phyloP scores from a whole-genome alignment of 1,140 invertebrate species.

The Atopsyche davidsoni region DNA sequence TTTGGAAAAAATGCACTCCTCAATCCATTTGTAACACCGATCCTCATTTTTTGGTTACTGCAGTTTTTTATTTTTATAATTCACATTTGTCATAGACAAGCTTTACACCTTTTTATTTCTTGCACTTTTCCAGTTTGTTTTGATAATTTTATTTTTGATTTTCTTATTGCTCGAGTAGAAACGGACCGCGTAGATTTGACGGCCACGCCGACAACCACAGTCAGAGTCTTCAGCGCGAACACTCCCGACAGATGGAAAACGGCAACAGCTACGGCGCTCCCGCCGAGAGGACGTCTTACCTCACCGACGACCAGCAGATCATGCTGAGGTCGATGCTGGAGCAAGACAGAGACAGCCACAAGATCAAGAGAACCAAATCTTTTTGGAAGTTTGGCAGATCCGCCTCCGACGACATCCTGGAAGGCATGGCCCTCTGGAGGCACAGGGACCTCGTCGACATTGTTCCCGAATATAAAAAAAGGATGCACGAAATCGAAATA shows the following conservation, averaged over 20 bases:
- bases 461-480: conserved; percentile 47
- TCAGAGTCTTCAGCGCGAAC: conserved; percentile 28
- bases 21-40: too few species aligned
- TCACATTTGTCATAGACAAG: too few species aligned
- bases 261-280: conserved; percentile 17
- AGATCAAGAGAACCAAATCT: conserved; percentile 74
- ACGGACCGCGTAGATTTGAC: conserved; percentile 22
- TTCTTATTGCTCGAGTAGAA: conserved; percentile 23
- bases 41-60: too few species aligned
- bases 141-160: conserved; percentile 28
- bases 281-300: conserved; percentile 37
- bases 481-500: conserved; percentile 43
- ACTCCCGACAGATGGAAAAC: conserved; percentile 18
- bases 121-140: conserved; percentile 33
- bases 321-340: conserved; percentile 46
- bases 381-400: conserved; percentile 76
- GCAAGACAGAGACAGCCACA: conserved; percentile 45
- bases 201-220: conserved; percentile 21
- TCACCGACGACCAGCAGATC: conserved; percentile 49
- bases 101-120: conserved; percentile 21
- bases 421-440: conserved; percentile 79
- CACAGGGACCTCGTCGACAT: conserved; percentile 75
- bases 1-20: too few species aligned
- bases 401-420: conserved; percentile 63
- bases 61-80: too few species aligned